These are phyloP conservation scores for Rhabdomys pumilio DNA, from an alignment of 2,797 vertebrate species.

Conservation along the genomic window DNA sequence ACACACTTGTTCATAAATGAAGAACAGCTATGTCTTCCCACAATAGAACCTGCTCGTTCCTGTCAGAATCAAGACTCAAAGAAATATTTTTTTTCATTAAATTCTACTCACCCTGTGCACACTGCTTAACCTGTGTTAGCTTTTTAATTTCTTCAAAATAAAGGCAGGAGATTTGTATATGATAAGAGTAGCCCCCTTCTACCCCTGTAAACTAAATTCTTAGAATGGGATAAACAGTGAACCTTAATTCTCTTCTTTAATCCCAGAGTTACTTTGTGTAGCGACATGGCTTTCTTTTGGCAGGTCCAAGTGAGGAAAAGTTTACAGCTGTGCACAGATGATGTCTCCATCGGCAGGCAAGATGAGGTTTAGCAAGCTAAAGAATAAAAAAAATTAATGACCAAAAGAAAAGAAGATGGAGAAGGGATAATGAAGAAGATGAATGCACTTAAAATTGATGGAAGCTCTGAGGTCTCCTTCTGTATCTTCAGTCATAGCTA, in stretches of 20 bases:
- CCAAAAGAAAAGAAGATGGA: background rate
- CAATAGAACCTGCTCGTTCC: slow-evolving; percentile 59
- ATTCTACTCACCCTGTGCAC: slow-evolving; percentile 20
- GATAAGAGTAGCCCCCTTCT: background rate
- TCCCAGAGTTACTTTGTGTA: slow-evolving; percentile 34
- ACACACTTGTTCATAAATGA: slow-evolving; percentile 67
- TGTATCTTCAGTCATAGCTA: background rate
- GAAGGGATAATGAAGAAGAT: slow-evolving; percentile 56
- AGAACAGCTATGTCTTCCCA: slow-evolving; percentile 51
- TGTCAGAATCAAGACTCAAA: slow-evolving; percentile 47
- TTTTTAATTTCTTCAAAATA: slow-evolving; percentile 76
- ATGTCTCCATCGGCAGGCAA: slow-evolving; percentile 67
- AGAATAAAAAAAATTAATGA: slow-evolving; percentile 34
- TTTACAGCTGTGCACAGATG: slow-evolving; percentile 39
- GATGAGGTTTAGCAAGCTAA: slow-evolving; percentile 69
- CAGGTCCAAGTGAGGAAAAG: background rate
- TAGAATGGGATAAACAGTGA: slow-evolving; percentile 21
- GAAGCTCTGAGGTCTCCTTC: background rate
- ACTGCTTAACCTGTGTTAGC: slow-evolving; percentile 30
- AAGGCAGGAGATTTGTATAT: slow-evolving; percentile 34
- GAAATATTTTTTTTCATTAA: slow-evolving; percentile 74
- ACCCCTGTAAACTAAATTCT: background rate
- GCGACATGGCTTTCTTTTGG: slow-evolving; percentile 71
- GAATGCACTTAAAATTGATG: slow-evolving; percentile 18
- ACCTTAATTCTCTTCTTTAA: slow-evolving; percentile 54